Percentiles rank a stretch among this genome's conserved stretches.
phyloP scores from a whole-genome alignment of 2,888 invertebrate genomes.

The Rhopalosiphum nymphaeae region DNA sequence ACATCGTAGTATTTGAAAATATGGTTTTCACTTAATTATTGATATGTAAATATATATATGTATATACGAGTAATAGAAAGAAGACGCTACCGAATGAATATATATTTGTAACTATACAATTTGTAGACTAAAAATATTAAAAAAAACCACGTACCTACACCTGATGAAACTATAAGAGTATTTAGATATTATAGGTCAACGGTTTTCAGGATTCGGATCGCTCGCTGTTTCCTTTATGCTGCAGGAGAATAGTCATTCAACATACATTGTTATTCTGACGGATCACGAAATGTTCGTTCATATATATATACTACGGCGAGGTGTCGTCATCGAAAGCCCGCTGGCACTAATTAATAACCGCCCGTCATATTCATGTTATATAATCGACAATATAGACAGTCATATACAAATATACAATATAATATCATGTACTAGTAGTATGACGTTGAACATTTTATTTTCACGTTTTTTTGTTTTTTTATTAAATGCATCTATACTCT shows the following conservation, averaged over 20 bases:
- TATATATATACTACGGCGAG: neutral
- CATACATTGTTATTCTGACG: neutral
- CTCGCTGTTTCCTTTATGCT: neutral
- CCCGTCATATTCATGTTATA: neutral
- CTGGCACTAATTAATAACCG: neutral
- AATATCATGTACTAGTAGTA: neutral
- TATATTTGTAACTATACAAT: neutral
- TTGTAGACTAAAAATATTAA: neutral
- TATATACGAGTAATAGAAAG: neutral
- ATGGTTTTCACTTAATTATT: neutral
- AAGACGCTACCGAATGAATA: neutral
- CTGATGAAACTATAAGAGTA: neutral
- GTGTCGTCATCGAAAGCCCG: neutral
- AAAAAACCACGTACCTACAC: neutral
- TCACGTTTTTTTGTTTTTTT: neutral
- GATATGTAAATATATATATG: too few species aligned
- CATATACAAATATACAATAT: neutral
- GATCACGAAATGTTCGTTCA: neutral
- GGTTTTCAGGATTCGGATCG: neutral
- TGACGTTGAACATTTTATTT: neutral
- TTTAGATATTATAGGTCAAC: neutral
- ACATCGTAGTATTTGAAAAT: neutral
- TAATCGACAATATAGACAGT: neutral
- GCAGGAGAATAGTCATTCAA: neutral
- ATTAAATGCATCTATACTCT: neutral